Percentiles rank a stretch among this genome's conserved stretches.
Conservation (phyloP, 1,140 invertebrate genomes). For the Phymastichus coffea region DNA sequence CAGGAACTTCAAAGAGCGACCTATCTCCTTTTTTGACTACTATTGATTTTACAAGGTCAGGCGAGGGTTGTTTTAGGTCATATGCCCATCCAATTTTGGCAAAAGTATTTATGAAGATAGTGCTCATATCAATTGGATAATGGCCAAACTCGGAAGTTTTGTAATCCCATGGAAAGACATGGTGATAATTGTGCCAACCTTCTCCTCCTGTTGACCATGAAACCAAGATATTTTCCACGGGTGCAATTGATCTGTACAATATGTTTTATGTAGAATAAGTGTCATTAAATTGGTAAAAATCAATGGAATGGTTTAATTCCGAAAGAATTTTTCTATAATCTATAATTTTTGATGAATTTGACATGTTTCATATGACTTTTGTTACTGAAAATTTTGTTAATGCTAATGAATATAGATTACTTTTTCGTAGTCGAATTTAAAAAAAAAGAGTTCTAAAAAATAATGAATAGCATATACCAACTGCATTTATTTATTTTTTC, state of each 20-base stretch:
- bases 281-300: too few relatives aligned
- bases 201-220: slow-evolving; percentile 58
- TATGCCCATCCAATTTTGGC: slow-evolving; percentile 78
- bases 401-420: too few relatives aligned
- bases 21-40: slow-evolving; percentile 55
- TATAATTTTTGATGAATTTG: too few relatives aligned
- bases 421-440: too few relatives aligned
- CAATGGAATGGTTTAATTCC: too few relatives aligned
- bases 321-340: too few relatives aligned
- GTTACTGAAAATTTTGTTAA: too few relatives aligned
- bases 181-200: slow-evolving; percentile 81
- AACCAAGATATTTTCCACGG: slow-evolving; percentile 16
- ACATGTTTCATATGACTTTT: too few relatives aligned
- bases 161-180: slow-evolving; percentile 78
- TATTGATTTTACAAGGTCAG: slow-evolving; percentile 57
- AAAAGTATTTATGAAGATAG: slow-evolving; percentile 66
- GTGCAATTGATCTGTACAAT: slow-evolving; percentile 10
- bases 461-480: too few relatives aligned
- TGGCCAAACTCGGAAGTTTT: slow-evolving; percentile 67
- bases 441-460: too few relatives aligned
- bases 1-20: background rate
- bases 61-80: slow-evolving; percentile 68
- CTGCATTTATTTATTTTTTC: too few relatives aligned
- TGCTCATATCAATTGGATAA: slow-evolving; percentile 61
- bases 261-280: too few relatives aligned